A percentile compares a stretch with the other conserved stretches of the same genome.
Conservation (phyloP, 2,888 invertebrate genomes). For the Carterocephalus palaemon region DNA sequence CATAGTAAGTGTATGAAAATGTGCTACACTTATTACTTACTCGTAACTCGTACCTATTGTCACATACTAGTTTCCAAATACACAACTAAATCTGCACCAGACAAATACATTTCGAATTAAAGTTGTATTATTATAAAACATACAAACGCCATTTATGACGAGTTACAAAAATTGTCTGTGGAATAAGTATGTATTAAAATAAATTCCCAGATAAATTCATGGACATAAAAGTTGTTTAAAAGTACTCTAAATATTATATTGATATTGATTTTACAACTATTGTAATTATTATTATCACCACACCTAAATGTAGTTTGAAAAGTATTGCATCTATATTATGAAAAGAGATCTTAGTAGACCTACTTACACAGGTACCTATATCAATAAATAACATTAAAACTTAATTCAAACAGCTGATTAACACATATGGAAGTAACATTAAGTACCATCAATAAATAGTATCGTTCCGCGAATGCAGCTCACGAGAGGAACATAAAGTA, state of each 20-base stretch:
- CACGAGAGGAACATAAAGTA: slow-evolving; percentile 50
- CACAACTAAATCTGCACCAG: slow-evolving; percentile 71
- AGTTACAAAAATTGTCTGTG: slow-evolving; percentile 44
- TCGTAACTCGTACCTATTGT: slow-evolving; percentile 11
- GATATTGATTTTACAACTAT: slow-evolving; percentile 70
- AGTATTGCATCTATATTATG: slow-evolving; percentile 75
- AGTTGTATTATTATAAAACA: slow-evolving; percentile 68
- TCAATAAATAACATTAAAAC: slow-evolving; percentile 56
- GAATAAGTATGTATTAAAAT: slow-evolving; percentile 53
- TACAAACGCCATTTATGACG: slow-evolving; percentile 50
- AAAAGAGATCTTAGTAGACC: slow-evolving; percentile 66
- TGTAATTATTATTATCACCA: slow-evolving; percentile 61
- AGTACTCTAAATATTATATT: slow-evolving; percentile 66
- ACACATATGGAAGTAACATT: slow-evolving; percentile 43
- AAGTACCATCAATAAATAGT: slow-evolving; percentile 65
- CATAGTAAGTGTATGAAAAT: slow-evolving; percentile 26
- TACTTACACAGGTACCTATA: slow-evolving; percentile 62
- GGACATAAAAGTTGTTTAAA: slow-evolving; percentile 37
- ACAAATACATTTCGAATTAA: slow-evolving; percentile 53
- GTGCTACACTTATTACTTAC: slow-evolving; percentile 21
- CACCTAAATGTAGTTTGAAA: slow-evolving; percentile 75
- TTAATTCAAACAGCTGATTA: slow-evolving; percentile 34
- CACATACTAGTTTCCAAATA: slow-evolving; percentile 21
- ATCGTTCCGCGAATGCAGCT: slow-evolving; percentile 36
- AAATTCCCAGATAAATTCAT: slow-evolving; percentile 29